These are phyloP conservation scores for Zosterops borbonicus DNA, from an alignment of 2,113 vertebrate genomes.

Conservation along the genomic window DNA sequence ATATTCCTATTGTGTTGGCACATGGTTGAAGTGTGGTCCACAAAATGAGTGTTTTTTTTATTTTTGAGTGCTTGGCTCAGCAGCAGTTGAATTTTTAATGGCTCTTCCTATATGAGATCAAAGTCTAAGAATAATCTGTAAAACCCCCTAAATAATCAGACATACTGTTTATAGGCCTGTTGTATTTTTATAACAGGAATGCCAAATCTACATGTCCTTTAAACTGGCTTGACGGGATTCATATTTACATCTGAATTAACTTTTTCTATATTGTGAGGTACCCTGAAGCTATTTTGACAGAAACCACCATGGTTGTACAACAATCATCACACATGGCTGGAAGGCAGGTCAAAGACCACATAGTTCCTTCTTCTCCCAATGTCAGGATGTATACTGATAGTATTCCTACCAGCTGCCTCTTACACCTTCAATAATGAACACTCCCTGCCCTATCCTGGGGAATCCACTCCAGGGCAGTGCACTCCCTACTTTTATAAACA, in stretches of 20 bases:
- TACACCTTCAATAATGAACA: neutral
- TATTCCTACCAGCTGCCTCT: neutral
- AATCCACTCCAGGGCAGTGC: neutral
- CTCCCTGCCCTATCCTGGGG: neutral
- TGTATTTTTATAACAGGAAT: neutral
- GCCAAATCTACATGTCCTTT: neutral
- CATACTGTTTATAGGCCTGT: neutral
- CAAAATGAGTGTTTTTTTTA: neutral
- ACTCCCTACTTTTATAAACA: neutral
- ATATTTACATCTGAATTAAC: neutral
- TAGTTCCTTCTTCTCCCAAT: neutral
- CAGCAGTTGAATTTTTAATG: neutral
- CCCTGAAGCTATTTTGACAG: neutral
- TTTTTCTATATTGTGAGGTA: neutral
- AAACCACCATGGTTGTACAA: neutral
- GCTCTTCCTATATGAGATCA: neutral
- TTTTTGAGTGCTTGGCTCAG: neutral
- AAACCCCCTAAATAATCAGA: neutral
- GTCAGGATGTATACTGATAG: neutral
- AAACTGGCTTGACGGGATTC: neutral
- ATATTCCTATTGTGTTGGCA: fast-evolving
- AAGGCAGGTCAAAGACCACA: neutral
- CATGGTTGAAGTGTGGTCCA: neutral
- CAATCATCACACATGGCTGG: neutral
- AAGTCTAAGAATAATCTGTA: neutral